Base-by-base conservation (phyloP, 2,888 invertebrate genomes). In the Ditula angustiorana region DNA sequence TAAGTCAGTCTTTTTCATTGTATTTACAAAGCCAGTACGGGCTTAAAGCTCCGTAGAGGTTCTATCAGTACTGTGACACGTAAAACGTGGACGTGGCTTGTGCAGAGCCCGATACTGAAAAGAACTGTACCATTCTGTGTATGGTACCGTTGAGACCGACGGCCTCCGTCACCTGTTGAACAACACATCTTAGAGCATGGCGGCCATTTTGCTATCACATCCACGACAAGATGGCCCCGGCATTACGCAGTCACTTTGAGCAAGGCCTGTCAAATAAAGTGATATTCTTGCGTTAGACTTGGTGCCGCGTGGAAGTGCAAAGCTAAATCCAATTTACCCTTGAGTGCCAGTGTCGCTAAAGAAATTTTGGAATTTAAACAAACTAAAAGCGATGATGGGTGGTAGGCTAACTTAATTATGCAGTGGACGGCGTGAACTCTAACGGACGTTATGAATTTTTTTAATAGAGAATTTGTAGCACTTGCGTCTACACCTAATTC, bases 21-120 rank as follows among this genome's bases (percentile, higher is more conserved):
- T 82, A 92, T 92, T 80, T 92, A 92, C 92, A 92, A 84, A 77
- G 85, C 85, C 86, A 78, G 76, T 82, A 82, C 71, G 69, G 80
- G 82, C 81, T 77, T 77, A 77, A 77, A 79, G 79, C 75, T 79
- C 76, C 77, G 76, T 74, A 85, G 81, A 73, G 76, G 78, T 78
- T 80, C 74, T 81, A 81, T 93, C 91, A 94, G 87, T 93, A 94
- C 85, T 94, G 93, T 82, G 94, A 94, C 84, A 94, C 94, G 90
- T 94, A 94, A 94, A 94, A 94, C 87, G 94, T 94, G 82, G 94
- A 94, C 70, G 93, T 93, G 92, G 94, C 94, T 87, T 94, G 93
- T 82, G 94, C 87, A 80, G 93, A 93, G 90, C 94, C 94, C 85
- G 92, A 90, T 85, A 94, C 91, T 82, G 94, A 94, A 94, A 94